Percentiles rank a stretch among this genome's conserved stretches.
These are phyloP conservation scores for Altica lythri DNA, from an alignment of 2,888 invertebrate genomes.

Conservation along the genomic window DNA sequence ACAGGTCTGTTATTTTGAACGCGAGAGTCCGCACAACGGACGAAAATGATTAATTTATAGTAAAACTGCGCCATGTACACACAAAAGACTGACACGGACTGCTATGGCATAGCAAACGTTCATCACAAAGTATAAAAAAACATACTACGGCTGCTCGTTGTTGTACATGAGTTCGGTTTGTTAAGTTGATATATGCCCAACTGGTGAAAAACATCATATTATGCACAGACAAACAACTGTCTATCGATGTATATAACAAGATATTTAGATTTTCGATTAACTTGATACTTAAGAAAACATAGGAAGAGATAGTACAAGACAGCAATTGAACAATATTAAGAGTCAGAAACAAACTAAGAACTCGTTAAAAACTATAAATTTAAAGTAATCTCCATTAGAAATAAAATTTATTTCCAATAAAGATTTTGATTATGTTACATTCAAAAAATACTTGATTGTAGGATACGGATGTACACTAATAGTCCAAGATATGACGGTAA, in stretches of 20 bases:
- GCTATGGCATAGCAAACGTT: constrained; percentile 1
- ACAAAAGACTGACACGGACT: constrained; percentile 13
- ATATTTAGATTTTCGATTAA: too few relatives aligned
- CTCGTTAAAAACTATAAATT: too few relatives aligned
- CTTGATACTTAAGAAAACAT: background rate
- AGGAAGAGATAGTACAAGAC: background rate
- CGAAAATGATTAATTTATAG: constrained; percentile 22
- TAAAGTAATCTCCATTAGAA: too few relatives aligned
- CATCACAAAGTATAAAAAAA: constrained; percentile 1
- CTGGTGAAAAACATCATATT: too few relatives aligned
- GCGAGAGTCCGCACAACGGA: constrained; percentile 10
- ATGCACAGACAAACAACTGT: too few relatives aligned
- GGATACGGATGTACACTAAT: too few relatives aligned
- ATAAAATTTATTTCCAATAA: too few relatives aligned
- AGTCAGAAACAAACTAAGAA: too few relatives aligned
- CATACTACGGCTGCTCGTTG: background rate
- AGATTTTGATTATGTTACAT: too few relatives aligned
- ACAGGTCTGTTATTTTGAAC: constrained; percentile 23
- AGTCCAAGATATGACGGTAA: too few relatives aligned
- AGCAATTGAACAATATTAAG: background rate
- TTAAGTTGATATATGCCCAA: background rate
- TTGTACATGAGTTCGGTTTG: background rate
- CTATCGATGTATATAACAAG: too few relatives aligned
- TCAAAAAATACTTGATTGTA: too few relatives aligned
- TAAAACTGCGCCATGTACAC: constrained; percentile 19